Conservation (phyloP, 2,888 invertebrate genomes). For the Lepeophtheirus nordmannii region DNA sequence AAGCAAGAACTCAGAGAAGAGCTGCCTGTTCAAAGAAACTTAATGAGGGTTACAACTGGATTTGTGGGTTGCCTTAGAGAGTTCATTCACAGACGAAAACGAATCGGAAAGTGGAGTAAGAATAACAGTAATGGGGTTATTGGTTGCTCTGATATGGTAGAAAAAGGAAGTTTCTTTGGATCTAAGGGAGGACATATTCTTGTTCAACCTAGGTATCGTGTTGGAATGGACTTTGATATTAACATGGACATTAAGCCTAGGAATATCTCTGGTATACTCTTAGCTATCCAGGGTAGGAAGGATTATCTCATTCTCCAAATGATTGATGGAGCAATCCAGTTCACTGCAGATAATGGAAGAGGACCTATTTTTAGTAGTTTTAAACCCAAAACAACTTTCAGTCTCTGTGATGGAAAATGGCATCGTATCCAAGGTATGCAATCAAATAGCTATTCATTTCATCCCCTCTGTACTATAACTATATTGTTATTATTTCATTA, state of each 20-base stretch:
- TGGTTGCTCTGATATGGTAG: conserved; percentile 22
- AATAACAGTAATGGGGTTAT: conserved; percentile 14
- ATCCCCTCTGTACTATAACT: not conserved
- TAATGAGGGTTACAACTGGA: conserved; percentile 12
- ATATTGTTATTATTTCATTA: not conserved
- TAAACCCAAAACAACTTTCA: conserved; percentile 45
- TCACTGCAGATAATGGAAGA: conserved; percentile 65
- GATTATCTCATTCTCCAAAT: conserved; percentile 77
- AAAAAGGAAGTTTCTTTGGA: conserved; percentile 21
- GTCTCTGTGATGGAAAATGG: conserved; percentile 88
- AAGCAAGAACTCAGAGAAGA: not conserved
- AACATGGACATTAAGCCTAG: conserved; percentile 73
- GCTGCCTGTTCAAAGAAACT: not conserved
- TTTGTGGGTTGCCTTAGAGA: conserved; percentile 19
- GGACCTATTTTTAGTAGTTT: conserved; percentile 61
- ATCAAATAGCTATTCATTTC: not conserved
- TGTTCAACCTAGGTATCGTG: conserved; percentile 43
- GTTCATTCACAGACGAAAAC: conserved; percentile 1
- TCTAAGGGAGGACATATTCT: conserved; percentile 26
- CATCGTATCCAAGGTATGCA: conserved; percentile 50
- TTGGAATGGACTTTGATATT: conserved; percentile 61
- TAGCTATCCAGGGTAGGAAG: conserved; percentile 64
- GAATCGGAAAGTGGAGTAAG: conserved; percentile 18
- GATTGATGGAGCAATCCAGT: conserved; percentile 61
- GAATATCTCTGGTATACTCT: conserved; percentile 61